Evolutionary conservation across 2,113 vertebrate species (phyloP), one percentile per base, ranked within the genome.

Genomic region (Arizona elegans): DNA sequence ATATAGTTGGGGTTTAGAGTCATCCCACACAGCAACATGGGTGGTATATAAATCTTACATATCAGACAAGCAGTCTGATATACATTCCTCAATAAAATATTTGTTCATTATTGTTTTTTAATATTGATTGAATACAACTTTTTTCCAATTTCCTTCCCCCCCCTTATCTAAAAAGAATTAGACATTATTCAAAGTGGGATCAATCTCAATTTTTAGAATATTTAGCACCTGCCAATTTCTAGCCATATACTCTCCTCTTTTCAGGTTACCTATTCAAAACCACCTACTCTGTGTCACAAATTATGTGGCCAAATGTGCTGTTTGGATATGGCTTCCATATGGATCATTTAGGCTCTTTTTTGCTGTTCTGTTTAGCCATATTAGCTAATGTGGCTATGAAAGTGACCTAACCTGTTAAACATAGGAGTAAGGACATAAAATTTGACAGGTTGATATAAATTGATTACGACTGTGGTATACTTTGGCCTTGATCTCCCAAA

Each of bases 231-330:
- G 89, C n/a, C 50, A 87, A 90, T 23, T 56, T n/a, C 47, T 21
- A 87, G 26, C 0, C 0, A 59, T 21, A 29, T 93, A 86, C 88
- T 91, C 92, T 52, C 88, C 93, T 0, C 0, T 70, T 93, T 89
- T n/a, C 91, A 91, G 1, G 29, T 9, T 88, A 81, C 17, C 70
- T 33, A 87, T 91, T 95, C 94, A 89, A 65, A 54, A 92, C 33
- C 43, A 95, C 29, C 93, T 93, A 11, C 1, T 0, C n/a, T 93
- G 81, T 90, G 92, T 86, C 86, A 85, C 15, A 59, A 62, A 38
- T 50, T 94, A 86, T 65, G 91, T 94, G 90, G 91, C 12, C 24
- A 91, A 52, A 90, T 59, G 55, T 21, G 9, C 59, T 75, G 62
- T 93, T 92, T 52, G 95, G 50, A 92, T 92, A 70, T 5, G 91